These are phyloP conservation scores for Polyommatus iphigenia DNA, from an alignment of 2,888 invertebrate genomes.

Conservation along the genomic window DNA sequence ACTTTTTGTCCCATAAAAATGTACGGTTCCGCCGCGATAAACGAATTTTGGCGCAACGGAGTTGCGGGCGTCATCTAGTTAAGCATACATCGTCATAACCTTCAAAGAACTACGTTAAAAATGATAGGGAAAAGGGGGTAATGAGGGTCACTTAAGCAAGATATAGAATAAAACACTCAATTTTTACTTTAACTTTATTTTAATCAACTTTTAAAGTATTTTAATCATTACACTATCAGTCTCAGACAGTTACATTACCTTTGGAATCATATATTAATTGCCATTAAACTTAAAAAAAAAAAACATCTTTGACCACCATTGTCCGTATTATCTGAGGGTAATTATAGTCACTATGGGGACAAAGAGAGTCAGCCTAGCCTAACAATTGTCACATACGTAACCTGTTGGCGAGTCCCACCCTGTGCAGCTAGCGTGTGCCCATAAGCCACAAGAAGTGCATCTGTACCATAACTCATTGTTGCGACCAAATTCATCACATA, in stretches of 20 bases:
- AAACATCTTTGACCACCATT: slow-evolving; percentile 30
- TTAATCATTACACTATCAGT: no score
- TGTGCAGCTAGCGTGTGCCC: slow-evolving; percentile 39
- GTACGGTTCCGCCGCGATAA: no score
- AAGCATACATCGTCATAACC: neutral
- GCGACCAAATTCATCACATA: slow-evolving; percentile 38
- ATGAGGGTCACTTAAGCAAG: no score
- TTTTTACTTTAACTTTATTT: no score
- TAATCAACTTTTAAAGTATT: no score
- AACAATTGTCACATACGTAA: slow-evolving; percentile 37
- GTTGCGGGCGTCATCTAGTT: neutral
- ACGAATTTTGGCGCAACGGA: no score
- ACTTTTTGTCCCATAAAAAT: no score
- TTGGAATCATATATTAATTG: slow-evolving; percentile 30
- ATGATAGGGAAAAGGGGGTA: no score
- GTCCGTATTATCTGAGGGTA: slow-evolving; percentile 29
- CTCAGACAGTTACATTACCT: no score
- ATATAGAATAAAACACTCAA: no score
- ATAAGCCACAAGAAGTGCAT: slow-evolving; percentile 39
- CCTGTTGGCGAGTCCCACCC: slow-evolving; percentile 41
- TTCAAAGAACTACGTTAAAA: neutral
- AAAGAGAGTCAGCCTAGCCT: slow-evolving; percentile 30
- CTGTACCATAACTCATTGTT: slow-evolving; percentile 40
- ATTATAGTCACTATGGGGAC: slow-evolving; percentile 33
- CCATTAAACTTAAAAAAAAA: slow-evolving; percentile 35